Evolutionary conservation across 2,888 invertebrate species (phyloP).

Genomic region (Timema cristinae): DNA sequence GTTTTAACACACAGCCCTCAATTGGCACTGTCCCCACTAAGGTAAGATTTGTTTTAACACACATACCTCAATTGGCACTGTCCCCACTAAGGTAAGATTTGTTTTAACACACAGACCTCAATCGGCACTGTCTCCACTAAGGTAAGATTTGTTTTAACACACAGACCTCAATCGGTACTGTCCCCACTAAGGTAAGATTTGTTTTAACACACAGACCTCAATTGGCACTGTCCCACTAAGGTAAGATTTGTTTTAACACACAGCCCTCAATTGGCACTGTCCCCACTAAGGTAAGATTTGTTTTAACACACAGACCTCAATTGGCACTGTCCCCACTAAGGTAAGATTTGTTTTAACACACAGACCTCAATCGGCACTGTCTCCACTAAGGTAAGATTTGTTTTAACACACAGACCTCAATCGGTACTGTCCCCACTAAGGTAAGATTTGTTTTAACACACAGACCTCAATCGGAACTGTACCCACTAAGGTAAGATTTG

Average conservation of each 20-base stretch:
- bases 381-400: not conserved
- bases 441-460: conserved; percentile 8
- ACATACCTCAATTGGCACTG: conserved; percentile 4
- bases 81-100: conserved; percentile 7
- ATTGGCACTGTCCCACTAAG: conserved; percentile 11
- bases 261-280: conserved; percentile 9
- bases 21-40: conserved; percentile 9
- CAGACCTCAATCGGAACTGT: conserved; percentile 11
- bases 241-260: conserved; percentile 8
- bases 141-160: conserved; percentile 10
- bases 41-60: conserved; percentile 10
- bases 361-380: conserved; percentile 11
- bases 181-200: conserved; percentile 7
- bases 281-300: not conserved
- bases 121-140: conserved; percentile 8
- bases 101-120: conserved; percentile 13
- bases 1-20: conserved; percentile 12
- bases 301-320: conserved; percentile 13
- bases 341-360: conserved; percentile 8
- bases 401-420: conserved; percentile 13
- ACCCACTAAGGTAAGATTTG: not conserved
- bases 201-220: conserved; percentile 13
- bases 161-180: conserved; percentile 3
- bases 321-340: conserved; percentile 11
- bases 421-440: conserved; percentile 11